A percentile compares a stretch with the other conserved stretches of the same genome.
phyloP scores from a whole-genome alignment of 2,797 vertebrate species.

The Thunnus albacares region DNA sequence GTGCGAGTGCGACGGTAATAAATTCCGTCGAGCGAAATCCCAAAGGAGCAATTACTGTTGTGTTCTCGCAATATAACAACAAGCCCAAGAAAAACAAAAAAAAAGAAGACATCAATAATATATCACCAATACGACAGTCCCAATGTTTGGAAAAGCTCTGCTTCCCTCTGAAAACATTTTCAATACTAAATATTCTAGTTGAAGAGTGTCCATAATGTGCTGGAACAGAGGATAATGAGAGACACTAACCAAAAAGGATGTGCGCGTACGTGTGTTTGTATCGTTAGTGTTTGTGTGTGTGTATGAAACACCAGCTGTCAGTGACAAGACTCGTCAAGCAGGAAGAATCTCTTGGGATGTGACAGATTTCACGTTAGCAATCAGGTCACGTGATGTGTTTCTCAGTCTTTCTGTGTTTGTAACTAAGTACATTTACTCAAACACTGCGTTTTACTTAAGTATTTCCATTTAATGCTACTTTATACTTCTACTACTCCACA shows the following conservation, averaged over 20 bases:
- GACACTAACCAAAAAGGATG: conserved; percentile 42
- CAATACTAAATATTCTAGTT: conserved; percentile 63
- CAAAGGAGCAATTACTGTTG: conserved; percentile 73
- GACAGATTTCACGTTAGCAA: conserved; percentile 62
- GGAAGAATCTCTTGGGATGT: conserved; percentile 56
- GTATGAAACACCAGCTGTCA: conserved; percentile 71
- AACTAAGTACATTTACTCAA: conserved; percentile 3
- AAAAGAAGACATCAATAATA: conserved; percentile 72
- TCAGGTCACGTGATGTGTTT: conserved; percentile 33
- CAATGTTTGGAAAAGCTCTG: conserved; percentile 26
- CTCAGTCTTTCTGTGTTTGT: conserved; percentile 10
- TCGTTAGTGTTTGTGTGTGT: background rate
- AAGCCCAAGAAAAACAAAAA: conserved; percentile 62
- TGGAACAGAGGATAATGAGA: conserved; percentile 64
- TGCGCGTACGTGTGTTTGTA: conserved; percentile 14
- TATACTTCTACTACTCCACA: background rate
- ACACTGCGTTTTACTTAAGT: background rate
- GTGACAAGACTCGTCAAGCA: conserved; percentile 61
- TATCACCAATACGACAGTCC: conserved; percentile 35
- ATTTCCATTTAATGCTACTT: too few species aligned
- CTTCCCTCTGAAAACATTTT: conserved; percentile 59
- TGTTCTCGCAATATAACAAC: conserved; percentile 65
- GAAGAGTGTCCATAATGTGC: conserved; percentile 66
- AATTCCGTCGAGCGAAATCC: conserved; percentile 61
- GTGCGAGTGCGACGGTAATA: conserved; percentile 53